Percentiles rank a stretch among this genome's conserved stretches.
These are phyloP conservation scores for Sabatieria punctata DNA, from an alignment of 2,888 invertebrate genomes.

Conservation along the genomic window DNA sequence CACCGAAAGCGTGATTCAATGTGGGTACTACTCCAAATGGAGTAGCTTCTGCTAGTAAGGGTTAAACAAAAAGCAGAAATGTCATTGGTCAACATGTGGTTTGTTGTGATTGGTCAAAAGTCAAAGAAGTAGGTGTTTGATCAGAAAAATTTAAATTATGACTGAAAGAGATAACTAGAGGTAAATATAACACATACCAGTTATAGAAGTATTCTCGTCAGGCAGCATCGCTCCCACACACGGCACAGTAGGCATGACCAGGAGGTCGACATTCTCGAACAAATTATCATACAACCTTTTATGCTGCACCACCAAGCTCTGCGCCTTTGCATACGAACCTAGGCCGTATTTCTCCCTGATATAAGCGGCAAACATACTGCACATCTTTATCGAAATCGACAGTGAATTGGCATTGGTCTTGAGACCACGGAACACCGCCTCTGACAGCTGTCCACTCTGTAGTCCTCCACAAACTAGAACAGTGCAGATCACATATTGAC, in stretches of 20 bases:
- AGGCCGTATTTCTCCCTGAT: constrained; percentile 4
- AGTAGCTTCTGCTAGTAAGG: too few species aligned
- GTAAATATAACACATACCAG: background rate
- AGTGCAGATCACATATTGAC: too few species aligned
- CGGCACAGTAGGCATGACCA: constrained; percentile 23
- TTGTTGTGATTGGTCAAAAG: too few species aligned
- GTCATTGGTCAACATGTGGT: too few species aligned
- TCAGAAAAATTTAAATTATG: too few species aligned
- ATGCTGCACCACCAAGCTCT: constrained; percentile 12
- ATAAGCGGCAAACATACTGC: constrained; percentile 4
- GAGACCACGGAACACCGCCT: background rate
- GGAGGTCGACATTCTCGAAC: constrained; percentile 19
- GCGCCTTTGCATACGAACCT: constrained; percentile 14
- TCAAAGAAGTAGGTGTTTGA: too few species aligned
- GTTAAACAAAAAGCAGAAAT: too few species aligned
- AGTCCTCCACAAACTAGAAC: too few species aligned
- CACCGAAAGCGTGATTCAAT: too few species aligned
- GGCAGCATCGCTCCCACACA: constrained; percentile 13
- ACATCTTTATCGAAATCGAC: background rate
- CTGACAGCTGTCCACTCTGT: too few species aligned
- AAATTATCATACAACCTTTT: constrained; percentile 16
- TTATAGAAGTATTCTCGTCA: background rate
- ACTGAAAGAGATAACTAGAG: too few species aligned
- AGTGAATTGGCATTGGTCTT: constrained; percentile 5
- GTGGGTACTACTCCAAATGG: too few species aligned